These are phyloP conservation scores for Marmota monax DNA, from an alignment of 2,113 vertebrate genomes.

Conservation along the genomic window DNA sequence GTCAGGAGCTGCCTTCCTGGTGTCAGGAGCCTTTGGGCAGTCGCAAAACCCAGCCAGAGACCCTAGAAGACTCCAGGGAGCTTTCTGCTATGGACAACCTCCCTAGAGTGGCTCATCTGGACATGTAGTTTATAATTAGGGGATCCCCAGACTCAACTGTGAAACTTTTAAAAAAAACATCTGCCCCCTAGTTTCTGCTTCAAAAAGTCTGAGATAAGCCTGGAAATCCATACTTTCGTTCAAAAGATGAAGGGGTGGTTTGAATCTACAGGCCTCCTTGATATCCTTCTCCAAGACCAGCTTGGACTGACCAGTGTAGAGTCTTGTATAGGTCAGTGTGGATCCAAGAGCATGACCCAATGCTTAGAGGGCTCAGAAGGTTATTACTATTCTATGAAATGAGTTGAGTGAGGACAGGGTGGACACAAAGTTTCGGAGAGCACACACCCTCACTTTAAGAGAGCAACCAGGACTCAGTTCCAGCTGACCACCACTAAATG, in stretches of 20 bases:
- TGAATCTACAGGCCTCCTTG: neutral
- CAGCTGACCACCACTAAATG: neutral
- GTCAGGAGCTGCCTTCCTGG: neutral
- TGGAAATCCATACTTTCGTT: neutral
- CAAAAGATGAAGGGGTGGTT: neutral
- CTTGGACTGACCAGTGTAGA: no score
- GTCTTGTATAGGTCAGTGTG: neutral
- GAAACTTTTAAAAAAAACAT: neutral
- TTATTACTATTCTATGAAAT: neutral
- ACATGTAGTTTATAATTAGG: neutral
- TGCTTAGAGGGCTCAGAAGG: neutral
- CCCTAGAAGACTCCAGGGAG: neutral
- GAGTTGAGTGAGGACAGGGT: neutral
- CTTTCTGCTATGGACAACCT: fast-evolving
- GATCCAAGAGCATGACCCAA: neutral
- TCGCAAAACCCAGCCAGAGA: neutral
- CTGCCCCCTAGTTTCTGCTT: neutral
- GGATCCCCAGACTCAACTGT: neutral
- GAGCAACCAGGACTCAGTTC: neutral
- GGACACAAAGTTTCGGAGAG: neutral
- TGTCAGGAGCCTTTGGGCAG: neutral
- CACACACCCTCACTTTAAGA: neutral
- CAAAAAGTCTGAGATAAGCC: neutral
- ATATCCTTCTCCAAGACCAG: neutral
- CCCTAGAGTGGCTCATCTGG: neutral